These are phyloP conservation scores for Marasmarcha lunaedactyla DNA, from an alignment of 2,888 invertebrate genomes.

Conservation along the genomic window DNA sequence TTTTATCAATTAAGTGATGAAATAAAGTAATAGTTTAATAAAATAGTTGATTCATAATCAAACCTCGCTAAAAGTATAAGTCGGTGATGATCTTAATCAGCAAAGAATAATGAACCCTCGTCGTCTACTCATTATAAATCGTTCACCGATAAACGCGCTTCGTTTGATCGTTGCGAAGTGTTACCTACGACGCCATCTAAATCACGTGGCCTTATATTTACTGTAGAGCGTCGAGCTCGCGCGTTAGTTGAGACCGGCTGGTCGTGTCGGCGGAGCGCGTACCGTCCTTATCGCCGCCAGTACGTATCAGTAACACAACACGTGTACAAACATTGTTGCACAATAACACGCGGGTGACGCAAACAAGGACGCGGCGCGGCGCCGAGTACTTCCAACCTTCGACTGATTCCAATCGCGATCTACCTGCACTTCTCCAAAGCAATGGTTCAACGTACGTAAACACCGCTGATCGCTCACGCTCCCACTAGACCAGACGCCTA, in stretches of 20 bases:
- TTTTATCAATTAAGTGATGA: no score
- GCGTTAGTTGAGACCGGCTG: slow-evolving; percentile 56
- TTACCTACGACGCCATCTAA: slow-evolving; percentile 35
- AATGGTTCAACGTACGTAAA: slow-evolving; percentile 26
- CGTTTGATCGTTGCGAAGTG: not conserved
- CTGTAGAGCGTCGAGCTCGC: slow-evolving; percentile 33
- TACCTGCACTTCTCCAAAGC: slow-evolving; percentile 24
- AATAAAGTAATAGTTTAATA: no score
- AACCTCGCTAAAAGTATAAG: no score
- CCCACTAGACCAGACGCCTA: slow-evolving; percentile 20
- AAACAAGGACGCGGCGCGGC: slow-evolving; percentile 45
- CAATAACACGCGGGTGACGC: slow-evolving; percentile 58
- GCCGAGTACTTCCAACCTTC: slow-evolving; percentile 21
- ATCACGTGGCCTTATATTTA: slow-evolving; percentile 49
- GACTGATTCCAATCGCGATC: not conserved
- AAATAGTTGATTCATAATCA: no score
- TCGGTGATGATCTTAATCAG: slow-evolving; percentile 14
- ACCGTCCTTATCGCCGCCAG: slow-evolving; percentile 47
- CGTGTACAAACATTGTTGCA: slow-evolving; percentile 67
- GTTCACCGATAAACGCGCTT: slow-evolving; percentile 28
- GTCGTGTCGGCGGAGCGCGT: slow-evolving; percentile 41
- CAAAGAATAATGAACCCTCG: slow-evolving; percentile 1
- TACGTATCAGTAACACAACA: slow-evolving; percentile 44
- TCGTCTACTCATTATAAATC: slow-evolving; percentile 16
- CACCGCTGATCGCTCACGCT: slow-evolving; percentile 22